Evolutionary conservation across 2,113 vertebrate species (phyloP).

Genomic region (Pyrgilauda ruficollis): DNA sequence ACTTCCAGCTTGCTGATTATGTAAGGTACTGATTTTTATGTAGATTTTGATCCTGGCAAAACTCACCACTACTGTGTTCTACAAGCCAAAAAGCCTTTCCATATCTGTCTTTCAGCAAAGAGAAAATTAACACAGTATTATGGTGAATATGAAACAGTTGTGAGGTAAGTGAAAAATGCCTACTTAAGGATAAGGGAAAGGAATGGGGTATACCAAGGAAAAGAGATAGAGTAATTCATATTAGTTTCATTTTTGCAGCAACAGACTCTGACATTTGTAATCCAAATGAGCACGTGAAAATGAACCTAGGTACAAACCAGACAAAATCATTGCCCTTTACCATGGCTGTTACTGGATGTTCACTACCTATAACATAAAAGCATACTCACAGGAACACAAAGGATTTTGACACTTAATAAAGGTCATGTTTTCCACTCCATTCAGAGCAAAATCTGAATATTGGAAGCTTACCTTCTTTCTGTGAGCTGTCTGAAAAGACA

Average conservation of each 20-base stretch:
- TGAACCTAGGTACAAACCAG: constrained; percentile 21
- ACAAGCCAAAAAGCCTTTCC: neutral
- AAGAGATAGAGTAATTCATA: neutral
- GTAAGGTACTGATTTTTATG: neutral
- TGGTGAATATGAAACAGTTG: neutral
- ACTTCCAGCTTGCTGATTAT: neutral
- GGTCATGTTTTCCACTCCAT: constrained; percentile 10
- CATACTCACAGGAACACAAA: neutral
- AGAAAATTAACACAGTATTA: neutral
- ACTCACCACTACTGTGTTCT: neutral
- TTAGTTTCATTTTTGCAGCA: constrained; percentile 6
- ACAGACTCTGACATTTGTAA: constrained; percentile 26
- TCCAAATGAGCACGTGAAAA: constrained; percentile 30
- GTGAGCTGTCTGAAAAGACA: neutral
- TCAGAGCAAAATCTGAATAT: neutral
- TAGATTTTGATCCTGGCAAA: neutral
- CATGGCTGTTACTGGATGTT: neutral
- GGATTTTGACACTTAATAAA: constrained; percentile 13
- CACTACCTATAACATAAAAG: neutral
- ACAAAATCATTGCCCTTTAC: constrained; percentile 38
- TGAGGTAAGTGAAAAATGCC: neutral
- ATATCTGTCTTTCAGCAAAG: neutral
- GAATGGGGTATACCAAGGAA: neutral
- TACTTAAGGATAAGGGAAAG: neutral
- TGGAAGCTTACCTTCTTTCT: neutral